Base-by-base conservation (phyloP, 2,113 vertebrate genomes). In the Halichoerus grypus region DNA sequence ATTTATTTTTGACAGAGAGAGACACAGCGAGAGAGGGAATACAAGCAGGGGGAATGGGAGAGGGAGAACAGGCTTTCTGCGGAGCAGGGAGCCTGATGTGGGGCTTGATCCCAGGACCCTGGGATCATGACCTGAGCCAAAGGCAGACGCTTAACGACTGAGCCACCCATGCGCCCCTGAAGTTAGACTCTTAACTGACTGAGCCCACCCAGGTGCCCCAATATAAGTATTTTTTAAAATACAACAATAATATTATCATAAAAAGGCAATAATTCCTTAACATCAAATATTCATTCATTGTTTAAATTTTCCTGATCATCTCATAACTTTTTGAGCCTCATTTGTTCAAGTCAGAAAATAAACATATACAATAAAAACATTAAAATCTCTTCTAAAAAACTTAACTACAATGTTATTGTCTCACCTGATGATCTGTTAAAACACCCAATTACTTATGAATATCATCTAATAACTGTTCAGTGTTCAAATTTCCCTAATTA, bases 311-410 rank as follows among this genome's bases (percentile, higher is more conserved):
- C 36, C 80, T 57, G 16, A 36, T 77, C n/a, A 42, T 33, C 55
- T 90, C 49, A 22, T 67, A 55, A 77, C 15, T 19, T 74, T 74
- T 84, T 84, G n/a, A 77, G 76, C 11, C 36, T 46, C 26, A 31
- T 81, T 81, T 88, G 39, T 88, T 80, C 61, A 79, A 86, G 28
- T 71, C 74, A 94, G 51, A 80, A 88, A 80, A 49, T 71, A 21
- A 80, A 87, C 69, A 88, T 46, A 65, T 42, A 86, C 42, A 46
- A 24, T 77, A 16, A 46, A 28, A 88, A 63, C 31, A 39, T 39
- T 26, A 6, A 88, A 67, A 69, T 3, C 15, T 89, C 76, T 94
- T 53, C 74, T 21, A 16, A 88, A 79, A 39, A 46, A 69, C 19
- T 26, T 86, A 65, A 74, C n/a, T 57, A 69, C 16, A 16, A 21